These are phyloP conservation scores for Bambusicola thoracicus DNA, from an alignment of 2,113 vertebrate genomes.

Conservation along the genomic window DNA sequence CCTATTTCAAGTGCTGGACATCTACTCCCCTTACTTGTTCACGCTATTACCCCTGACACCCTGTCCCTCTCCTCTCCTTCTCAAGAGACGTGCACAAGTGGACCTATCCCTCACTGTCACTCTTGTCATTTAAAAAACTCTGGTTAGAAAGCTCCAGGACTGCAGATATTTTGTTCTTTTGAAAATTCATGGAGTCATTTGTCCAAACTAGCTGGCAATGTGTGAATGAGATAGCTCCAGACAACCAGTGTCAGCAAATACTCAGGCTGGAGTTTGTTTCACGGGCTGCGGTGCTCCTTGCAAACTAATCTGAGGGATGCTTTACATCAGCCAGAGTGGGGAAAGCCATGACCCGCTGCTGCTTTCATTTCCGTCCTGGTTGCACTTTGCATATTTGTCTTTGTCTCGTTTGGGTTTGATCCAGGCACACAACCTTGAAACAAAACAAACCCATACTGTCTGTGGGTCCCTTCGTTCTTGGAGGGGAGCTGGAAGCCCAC, in stretches of 20 bases:
- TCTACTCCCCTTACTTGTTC: neutral
- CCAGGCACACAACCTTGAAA: constrained; percentile 3
- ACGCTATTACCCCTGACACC: neutral
- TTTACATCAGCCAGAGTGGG: neutral
- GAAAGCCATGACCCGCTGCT: neutral
- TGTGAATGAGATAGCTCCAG: neutral
- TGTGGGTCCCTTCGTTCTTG: neutral
- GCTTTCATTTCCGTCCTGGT: constrained; percentile 21
- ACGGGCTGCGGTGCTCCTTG: neutral
- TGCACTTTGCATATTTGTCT: constrained; percentile 37
- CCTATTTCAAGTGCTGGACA: neutral
- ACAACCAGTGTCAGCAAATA: neutral
- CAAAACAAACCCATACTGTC: neutral
- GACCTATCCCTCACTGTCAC: neutral
- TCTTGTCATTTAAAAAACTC: neutral
- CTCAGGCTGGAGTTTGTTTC: neutral
- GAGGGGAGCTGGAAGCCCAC: neutral
- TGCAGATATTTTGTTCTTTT: neutral
- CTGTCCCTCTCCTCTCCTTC: neutral
- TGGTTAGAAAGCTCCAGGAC: neutral
- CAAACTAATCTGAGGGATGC: neutral
- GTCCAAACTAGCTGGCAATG: neutral
- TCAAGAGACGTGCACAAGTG: neutral
- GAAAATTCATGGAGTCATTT: neutral
- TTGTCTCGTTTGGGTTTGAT: constrained; percentile 3